phyloP scores from a whole-genome alignment of 2,113 vertebrate genomes.

The Zapornia atra region DNA sequence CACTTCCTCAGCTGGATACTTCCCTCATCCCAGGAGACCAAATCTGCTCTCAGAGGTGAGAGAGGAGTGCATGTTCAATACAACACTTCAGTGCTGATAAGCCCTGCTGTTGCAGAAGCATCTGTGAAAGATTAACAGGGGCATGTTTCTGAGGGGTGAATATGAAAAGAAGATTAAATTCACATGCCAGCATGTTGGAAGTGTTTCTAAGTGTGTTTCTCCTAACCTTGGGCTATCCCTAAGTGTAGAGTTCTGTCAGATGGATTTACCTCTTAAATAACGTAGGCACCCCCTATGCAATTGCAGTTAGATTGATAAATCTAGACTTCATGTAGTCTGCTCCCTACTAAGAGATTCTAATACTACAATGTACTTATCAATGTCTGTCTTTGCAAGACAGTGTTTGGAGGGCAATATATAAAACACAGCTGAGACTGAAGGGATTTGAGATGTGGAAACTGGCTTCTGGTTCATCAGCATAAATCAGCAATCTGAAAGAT shows the following conservation, averaged over 20 bases:
- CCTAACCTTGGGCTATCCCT: not conserved
- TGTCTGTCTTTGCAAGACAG: not conserved
- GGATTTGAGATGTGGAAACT: not conserved
- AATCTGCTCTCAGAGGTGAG: not conserved
- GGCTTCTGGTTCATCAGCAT: not conserved
- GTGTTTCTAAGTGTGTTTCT: not conserved
- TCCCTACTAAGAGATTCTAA: not conserved
- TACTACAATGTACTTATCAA: not conserved
- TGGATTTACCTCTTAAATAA: constrained; percentile 17
- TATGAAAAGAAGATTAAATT: not conserved
- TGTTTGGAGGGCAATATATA: not conserved
- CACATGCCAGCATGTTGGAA: not conserved
- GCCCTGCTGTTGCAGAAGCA: not conserved
- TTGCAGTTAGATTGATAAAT: constrained; percentile 7
- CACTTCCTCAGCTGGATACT: not conserved
- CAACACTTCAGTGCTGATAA: not conserved
- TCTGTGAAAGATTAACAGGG: not conserved
- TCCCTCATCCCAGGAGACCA: not conserved
- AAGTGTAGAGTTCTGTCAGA: not conserved
- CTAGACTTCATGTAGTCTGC: not conserved
- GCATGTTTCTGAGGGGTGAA: not conserved
- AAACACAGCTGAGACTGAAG: not conserved
- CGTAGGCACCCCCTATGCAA: not conserved
- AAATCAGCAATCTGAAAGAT: not conserved
- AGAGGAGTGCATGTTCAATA: not conserved